These are phyloP conservation scores for Oreochromis spilurus DNA, from an alignment of 2,113 vertebrate genomes.

Conservation along the genomic window DNA sequence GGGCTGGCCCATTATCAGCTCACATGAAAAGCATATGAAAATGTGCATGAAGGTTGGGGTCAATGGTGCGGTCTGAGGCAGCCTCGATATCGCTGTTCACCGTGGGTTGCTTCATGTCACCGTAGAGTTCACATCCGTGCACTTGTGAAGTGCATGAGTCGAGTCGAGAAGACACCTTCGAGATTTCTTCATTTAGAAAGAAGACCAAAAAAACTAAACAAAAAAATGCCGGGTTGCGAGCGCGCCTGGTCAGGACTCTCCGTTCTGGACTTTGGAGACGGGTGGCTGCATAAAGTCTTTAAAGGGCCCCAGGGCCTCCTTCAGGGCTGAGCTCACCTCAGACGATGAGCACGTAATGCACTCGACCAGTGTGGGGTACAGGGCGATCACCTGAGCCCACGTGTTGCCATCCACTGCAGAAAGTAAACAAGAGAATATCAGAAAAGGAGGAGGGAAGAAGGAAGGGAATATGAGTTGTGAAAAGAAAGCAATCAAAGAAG, in stretches of 20 bases:
- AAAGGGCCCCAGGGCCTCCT: conserved; percentile 94
- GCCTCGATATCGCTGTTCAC: not conserved
- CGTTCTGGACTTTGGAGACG: conserved; percentile 92
- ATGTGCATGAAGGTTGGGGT: conserved; percentile 24
- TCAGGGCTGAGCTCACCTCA: conserved; percentile 94
- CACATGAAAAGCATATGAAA: conserved; percentile 56
- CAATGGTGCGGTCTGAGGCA: not conserved
- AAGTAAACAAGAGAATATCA: not conserved
- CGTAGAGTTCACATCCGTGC: conserved; percentile 49
- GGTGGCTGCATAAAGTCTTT: conserved; percentile 99
- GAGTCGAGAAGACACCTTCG: conserved; percentile 58
- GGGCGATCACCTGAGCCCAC: conserved; percentile 95
- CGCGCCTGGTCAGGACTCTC: conserved; percentile 85
- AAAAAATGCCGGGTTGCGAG: conserved; percentile 5
- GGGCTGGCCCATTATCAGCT: conserved; percentile 21
- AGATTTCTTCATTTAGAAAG: conserved; percentile 57
- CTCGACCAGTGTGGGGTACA: conserved; percentile 96
- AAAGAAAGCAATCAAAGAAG: conserved; percentile 34
- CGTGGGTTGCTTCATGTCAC: conserved; percentile 42
- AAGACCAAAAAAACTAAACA: conserved; percentile 17
- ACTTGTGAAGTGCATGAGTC: conserved; percentile 30
- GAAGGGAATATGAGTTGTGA: not conserved
- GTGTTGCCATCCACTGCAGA: conserved; percentile 90
- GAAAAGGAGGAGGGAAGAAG: not conserved
- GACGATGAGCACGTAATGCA: conserved; percentile 95